phyloP scores from a whole-genome alignment of 2,113 vertebrate genomes.

The Heteronetta atricapilla region DNA sequence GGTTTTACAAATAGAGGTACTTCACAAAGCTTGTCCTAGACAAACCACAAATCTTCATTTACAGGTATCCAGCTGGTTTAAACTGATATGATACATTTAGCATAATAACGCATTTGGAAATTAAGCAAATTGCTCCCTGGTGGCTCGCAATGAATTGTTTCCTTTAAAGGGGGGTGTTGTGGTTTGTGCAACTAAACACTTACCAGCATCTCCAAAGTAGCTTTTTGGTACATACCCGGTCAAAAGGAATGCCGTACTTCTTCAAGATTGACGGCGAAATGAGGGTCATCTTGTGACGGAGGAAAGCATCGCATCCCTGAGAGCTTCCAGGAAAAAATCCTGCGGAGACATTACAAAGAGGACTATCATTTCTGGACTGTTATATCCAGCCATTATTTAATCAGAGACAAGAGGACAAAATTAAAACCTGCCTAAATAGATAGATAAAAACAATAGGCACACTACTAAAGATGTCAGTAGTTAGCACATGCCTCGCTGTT shows the following conservation, averaged over 20 bases:
- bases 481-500: background rate
- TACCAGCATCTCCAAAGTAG: fast-evolving
- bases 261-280: constrained; percentile 97
- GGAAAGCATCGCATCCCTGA: constrained; percentile 96
- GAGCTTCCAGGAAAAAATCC: constrained; percentile 98
- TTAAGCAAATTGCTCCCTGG: background rate
- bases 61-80: background rate
- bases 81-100: background rate
- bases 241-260: constrained; percentile 96
- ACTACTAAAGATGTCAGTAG: background rate
- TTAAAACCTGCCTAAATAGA: background rate
- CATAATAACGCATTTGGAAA: background rate
- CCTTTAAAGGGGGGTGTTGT: background rate
- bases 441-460: background rate
- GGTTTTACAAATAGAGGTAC: background rate
- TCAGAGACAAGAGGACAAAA: background rate
- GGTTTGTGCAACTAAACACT: background rate
- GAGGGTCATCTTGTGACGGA: constrained; percentile 99
- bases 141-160: fast-evolving
- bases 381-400: background rate
- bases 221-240: constrained; percentile 82
- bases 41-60: background rate
- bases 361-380: background rate
- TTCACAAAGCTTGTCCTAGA: background rate
- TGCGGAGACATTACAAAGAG: constrained; percentile 51